A percentile compares a stretch with the other conserved stretches of the same genome.
Conservation (phyloP, 2,888 invertebrate genomes). For the Diaphora mendica region DNA sequence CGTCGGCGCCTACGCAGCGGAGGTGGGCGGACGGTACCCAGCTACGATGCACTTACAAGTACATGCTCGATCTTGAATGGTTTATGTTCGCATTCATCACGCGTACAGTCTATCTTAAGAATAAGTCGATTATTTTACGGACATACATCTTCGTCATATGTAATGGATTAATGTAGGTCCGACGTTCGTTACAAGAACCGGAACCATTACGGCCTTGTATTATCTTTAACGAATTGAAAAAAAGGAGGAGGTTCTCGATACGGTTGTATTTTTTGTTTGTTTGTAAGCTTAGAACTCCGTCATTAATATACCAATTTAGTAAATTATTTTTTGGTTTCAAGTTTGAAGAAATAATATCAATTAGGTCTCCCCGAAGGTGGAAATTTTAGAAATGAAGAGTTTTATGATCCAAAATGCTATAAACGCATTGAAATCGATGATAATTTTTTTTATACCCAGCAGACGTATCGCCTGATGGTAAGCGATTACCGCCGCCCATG, state of each 20-base stretch:
- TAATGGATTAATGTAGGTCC: neutral
- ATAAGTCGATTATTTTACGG: neutral
- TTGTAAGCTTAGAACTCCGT: neutral
- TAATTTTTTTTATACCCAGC: too few species aligned
- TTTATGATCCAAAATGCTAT: neutral
- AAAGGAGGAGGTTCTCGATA: neutral
- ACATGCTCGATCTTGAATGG: slow-evolving; percentile 54
- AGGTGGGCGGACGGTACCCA: slow-evolving; percentile 57
- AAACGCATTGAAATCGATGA: neutral
- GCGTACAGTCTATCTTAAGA: slow-evolving; percentile 13
- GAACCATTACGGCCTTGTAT: neutral
- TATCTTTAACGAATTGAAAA: neutral
- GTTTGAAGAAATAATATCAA: neutral
- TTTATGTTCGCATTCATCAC: slow-evolving; percentile 40
- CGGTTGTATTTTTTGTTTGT: neutral
- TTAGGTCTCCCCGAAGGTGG: neutral
- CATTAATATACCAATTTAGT: neutral
- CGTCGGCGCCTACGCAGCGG: slow-evolving; percentile 50
- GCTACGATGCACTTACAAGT: slow-evolving; percentile 41
- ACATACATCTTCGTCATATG: neutral
- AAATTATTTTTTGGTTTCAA: neutral
- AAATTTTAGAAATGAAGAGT: neutral
- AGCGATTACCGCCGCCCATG: too few species aligned
- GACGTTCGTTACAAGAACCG: neutral
- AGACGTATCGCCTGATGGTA: too few species aligned